Conservation (phyloP, 2,113 vertebrate species). For the Cromileptes altivelis region DNA sequence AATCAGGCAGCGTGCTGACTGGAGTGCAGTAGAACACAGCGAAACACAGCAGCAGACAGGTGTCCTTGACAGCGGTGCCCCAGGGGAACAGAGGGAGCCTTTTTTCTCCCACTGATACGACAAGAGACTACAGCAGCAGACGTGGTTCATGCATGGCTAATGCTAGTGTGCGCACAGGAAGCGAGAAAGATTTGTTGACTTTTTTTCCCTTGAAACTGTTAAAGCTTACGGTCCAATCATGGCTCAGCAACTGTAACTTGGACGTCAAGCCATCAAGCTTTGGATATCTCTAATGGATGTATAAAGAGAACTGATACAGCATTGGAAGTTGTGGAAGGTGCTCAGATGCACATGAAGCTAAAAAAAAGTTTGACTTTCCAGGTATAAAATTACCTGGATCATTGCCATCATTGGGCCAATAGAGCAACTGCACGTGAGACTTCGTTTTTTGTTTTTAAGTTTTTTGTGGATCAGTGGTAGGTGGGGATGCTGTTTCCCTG, state of each 20-base stretch:
- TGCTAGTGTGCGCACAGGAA: not conserved
- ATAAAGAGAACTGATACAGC: too few relatives aligned
- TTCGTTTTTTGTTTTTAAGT: too few relatives aligned
- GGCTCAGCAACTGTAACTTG: too few relatives aligned
- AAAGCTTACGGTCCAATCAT: not conserved
- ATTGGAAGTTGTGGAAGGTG: too few relatives aligned
- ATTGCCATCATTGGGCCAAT: too few relatives aligned
- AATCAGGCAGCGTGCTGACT: constrained; percentile 70
- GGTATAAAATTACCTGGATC: too few relatives aligned
- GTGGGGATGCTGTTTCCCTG: too few relatives aligned
- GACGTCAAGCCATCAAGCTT: too few relatives aligned
- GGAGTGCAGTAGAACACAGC: constrained; percentile 62
- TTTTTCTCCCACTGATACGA: constrained; percentile 57
- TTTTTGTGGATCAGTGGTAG: too few relatives aligned
- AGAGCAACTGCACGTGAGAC: too few relatives aligned
- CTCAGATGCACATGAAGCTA: too few relatives aligned
- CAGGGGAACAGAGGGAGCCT: constrained; percentile 49
- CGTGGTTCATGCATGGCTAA: not conserved
- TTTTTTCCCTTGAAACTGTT: not conserved
- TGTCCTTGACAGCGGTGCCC: constrained; percentile 73
- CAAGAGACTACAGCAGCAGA: constrained; percentile 47
- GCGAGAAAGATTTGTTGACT: not conserved
- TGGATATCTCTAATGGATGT: not conserved
- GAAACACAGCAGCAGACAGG: constrained; percentile 72
- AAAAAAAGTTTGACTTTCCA: too few relatives aligned